Evolutionary conservation across 2,797 vertebrate species (phyloP).

Genomic region (Anguilla megastoma): DNA sequence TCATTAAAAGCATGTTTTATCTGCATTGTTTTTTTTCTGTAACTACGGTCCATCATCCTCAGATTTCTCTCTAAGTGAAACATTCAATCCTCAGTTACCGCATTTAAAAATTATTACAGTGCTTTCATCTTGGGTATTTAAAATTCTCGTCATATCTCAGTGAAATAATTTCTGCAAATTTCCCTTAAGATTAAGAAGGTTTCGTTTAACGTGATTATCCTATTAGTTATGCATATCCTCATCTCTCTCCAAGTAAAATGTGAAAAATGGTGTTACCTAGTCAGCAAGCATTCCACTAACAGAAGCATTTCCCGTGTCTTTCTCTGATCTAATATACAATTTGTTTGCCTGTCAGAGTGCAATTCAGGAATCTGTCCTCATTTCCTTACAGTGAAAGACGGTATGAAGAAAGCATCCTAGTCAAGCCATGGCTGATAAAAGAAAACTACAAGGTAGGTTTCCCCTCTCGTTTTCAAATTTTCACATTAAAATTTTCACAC

Average conservation of each 20-base stretch:
- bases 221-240: not conserved
- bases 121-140: not conserved
- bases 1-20: not conserved
- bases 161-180: not conserved
- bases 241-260: not conserved
- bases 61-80: not conserved
- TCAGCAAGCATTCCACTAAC: not conserved
- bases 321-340: not conserved
- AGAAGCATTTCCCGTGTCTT: not conserved
- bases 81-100: not conserved
- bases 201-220: not conserved
- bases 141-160: not conserved
- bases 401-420: conserved; percentile 90
- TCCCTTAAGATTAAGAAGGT: not conserved
- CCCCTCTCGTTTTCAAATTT: not conserved
- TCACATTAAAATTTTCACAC: not conserved
- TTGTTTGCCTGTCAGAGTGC: not conserved
- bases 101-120: not conserved
- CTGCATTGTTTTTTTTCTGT: not conserved
- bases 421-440: conserved; percentile 94
- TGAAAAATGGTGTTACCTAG: not conserved
- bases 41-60: not conserved
- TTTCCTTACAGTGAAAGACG: conserved; percentile 72
- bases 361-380: not conserved
- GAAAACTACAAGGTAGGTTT: conserved; percentile 88